These are phyloP conservation scores for Scrobipalpa atriplicella DNA, from an alignment of 2,888 invertebrate genomes.

Conservation along the genomic window DNA sequence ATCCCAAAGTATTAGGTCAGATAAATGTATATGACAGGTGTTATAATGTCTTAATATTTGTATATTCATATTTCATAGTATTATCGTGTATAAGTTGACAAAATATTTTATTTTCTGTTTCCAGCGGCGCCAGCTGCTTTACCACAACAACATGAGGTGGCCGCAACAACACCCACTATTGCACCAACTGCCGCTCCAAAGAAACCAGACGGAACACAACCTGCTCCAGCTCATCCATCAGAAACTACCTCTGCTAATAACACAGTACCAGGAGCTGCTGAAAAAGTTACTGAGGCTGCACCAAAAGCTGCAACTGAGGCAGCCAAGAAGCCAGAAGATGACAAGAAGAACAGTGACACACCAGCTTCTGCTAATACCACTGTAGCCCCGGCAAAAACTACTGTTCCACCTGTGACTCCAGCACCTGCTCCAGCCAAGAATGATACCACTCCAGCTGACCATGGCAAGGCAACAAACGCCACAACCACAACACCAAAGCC, in stretches of 20 bases:
- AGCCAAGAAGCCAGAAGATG: neutral
- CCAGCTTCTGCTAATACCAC: neutral
- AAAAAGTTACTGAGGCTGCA: neutral
- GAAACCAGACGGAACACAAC: neutral
- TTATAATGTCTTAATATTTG: no score
- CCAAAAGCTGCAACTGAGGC: neutral
- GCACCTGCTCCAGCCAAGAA: neutral
- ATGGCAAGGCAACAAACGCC: slow-evolving; percentile 1
- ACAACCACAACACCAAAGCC: slow-evolving; percentile 39
- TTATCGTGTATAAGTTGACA: no score
- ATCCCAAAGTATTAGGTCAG: no score
- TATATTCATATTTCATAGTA: no score
- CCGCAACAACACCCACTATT: no score
- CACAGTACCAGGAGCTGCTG: neutral
- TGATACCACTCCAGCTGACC: neutral
- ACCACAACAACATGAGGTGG: neutral
- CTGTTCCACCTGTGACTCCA: neutral
- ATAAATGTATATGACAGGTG: no score
- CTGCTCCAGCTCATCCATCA: neutral
- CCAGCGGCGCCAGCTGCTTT: neutral
- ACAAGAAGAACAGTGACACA: neutral
- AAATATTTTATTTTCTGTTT: no score
- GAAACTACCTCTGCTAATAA: neutral
- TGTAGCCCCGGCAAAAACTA: neutral
- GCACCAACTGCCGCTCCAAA: neutral